Evolutionary conservation across 2,797 vertebrate genomes (phyloP).

Genomic region (Tapirus indicus): DNA sequence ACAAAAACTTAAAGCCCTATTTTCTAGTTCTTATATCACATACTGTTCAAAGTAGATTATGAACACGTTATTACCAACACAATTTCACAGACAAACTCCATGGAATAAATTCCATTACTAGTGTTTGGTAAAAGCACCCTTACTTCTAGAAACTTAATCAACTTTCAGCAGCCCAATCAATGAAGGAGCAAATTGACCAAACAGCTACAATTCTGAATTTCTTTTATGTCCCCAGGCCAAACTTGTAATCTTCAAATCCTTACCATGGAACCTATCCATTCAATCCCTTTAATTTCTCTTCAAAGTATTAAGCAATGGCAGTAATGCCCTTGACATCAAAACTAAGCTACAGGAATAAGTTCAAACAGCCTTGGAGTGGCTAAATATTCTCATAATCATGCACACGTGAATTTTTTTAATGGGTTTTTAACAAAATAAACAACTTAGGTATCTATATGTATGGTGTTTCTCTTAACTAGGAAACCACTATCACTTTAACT

Average conservation of each 20-base stretch:
- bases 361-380: neutral
- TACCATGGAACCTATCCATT: neutral
- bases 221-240: slow-evolving; percentile 12
- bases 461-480: neutral
- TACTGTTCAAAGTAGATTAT: slow-evolving; percentile 49
- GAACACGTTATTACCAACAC: neutral
- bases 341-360: slow-evolving; percentile 26
- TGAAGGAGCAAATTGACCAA: slow-evolving; percentile 41
- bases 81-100: slow-evolving; percentile 35
- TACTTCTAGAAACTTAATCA: slow-evolving; percentile 35
- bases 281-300: slow-evolving; percentile 24
- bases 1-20: slow-evolving; percentile 5
- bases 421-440: slow-evolving; percentile 54
- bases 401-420: slow-evolving; percentile 43
- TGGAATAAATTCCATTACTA: slow-evolving; percentile 6
- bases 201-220: slow-evolving; percentile 44
- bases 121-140: slow-evolving; percentile 16
- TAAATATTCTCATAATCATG: slow-evolving; percentile 44
- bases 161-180: slow-evolving; percentile 42
- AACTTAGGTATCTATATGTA: neutral
- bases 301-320: neutral
- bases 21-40: slow-evolving; percentile 25
- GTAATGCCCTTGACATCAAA: neutral
- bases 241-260: slow-evolving; percentile 43
- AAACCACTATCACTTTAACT: slow-evolving; percentile 15